Conservation (phyloP, 2,797 vertebrate species). For the Sarcophilus harrisii region DNA sequence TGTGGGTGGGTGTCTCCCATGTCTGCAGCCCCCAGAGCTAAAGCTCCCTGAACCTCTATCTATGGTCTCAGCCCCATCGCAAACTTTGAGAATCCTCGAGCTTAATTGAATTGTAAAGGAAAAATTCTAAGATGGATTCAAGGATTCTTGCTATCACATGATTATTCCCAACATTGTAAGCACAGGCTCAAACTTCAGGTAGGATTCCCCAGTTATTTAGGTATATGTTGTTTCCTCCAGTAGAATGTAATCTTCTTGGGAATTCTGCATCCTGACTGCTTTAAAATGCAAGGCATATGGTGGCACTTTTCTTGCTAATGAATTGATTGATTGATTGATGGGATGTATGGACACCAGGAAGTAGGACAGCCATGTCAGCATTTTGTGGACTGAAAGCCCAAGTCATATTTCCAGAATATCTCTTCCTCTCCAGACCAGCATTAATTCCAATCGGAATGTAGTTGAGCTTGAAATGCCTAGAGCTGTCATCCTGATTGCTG, state of each 20-base stretch:
- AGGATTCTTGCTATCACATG: neutral
- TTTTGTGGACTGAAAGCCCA: neutral
- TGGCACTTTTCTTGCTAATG: neutral
- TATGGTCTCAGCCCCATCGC: neutral
- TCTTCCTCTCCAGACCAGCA: neutral
- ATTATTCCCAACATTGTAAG: neutral
- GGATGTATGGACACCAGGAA: neutral
- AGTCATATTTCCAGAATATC: neutral
- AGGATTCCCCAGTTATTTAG: neutral
- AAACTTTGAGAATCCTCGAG: neutral
- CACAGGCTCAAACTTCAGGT: neutral
- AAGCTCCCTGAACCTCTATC: neutral
- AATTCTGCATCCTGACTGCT: neutral
- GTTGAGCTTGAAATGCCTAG: slow-evolving; percentile 18
- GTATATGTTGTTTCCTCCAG: neutral
- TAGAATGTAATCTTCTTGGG: neutral
- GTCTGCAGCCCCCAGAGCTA: neutral
- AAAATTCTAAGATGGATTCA: neutral
- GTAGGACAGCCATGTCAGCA: neutral
- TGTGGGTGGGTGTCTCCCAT: neutral
- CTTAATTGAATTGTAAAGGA: neutral
- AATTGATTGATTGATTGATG: neutral
- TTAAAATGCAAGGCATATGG: neutral
- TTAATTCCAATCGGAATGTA: slow-evolving; percentile 35
- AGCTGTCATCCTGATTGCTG: slow-evolving; percentile 66